Conservation (phyloP, 1,140 invertebrate genomes). For the Oreohelix idahoensis region DNA sequence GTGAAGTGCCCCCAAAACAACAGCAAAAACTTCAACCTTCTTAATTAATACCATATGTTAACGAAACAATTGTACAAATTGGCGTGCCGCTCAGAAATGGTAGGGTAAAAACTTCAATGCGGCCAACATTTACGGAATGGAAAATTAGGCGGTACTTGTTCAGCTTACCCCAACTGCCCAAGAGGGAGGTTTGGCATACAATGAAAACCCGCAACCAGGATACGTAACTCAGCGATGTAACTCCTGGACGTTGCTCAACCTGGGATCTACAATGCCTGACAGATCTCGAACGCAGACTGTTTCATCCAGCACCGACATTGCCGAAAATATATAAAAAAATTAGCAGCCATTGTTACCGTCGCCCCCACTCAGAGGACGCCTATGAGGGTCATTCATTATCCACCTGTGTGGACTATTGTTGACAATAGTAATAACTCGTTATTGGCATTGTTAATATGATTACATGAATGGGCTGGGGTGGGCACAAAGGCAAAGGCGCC, state of each 20-base stretch:
- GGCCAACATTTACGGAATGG: neutral
- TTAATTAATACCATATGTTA: neutral
- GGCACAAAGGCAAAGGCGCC: no score
- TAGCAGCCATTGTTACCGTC: neutral
- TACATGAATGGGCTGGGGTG: no score
- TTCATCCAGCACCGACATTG: neutral
- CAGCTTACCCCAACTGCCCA: neutral
- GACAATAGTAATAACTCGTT: neutral
- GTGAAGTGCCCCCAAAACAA: no score
- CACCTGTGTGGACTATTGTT: neutral
- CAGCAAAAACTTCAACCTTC: no score
- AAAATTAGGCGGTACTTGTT: neutral
- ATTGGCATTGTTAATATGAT: neutral
- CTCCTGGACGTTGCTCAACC: neutral
- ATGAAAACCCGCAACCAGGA: neutral
- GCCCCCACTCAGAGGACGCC: no score
- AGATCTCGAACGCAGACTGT: neutral
- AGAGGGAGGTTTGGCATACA: neutral
- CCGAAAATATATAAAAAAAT: neutral
- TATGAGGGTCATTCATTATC: neutral
- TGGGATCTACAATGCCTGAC: neutral
- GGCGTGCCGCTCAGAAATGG: no score
- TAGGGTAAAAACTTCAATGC: neutral
- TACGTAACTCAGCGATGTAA: neutral
- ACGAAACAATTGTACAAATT: neutral